Evolutionary conservation across 2,888 invertebrate species (phyloP), one percentile per base, ranked within the genome.

Genomic region (Drosophila ochracea): DNA sequence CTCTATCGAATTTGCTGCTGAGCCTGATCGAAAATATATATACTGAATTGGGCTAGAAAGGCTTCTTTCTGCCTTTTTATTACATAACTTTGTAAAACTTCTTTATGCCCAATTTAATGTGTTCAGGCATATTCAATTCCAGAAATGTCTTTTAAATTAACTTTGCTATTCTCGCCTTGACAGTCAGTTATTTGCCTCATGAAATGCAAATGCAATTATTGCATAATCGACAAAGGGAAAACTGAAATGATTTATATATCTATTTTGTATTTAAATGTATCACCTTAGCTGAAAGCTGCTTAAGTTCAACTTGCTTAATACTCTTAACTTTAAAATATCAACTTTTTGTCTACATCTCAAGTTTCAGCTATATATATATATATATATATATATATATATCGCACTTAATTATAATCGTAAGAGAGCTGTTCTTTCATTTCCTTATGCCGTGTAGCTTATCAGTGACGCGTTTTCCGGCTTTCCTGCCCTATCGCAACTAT

Each of bases 401-500:
- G 43, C 41, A 58, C 19, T 43, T 33, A 37, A 19, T 52, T 35
- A 19, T 25, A 25, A 57, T 21, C 31, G 35, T 39, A 16, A 10
- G 37, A n/a, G 52, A 28, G 61, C 31, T 39, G 52, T 71, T 71
- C 70, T 65, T 60, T 16, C 59, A 68, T 74, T 74, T 73, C 75
- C 75, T 53, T 41, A 54, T 73, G 64, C 57, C 75, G 75, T 75
- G 75, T 30, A n/a, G 75, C 75, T 75, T 75, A 75, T 75, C 75
- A 69, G 69, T 49, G 30, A 50, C 59, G 55, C 30, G 41, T 69
- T 69, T 66, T 73, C 60, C 59, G 65, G 55, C 53, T 66, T 60
- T 39, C 28, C 39, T 21, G 73, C 73, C 73, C 65, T 73, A 67
- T 67, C 58, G 59, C 31, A 47, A 50, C 37, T 64, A 30, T 47